phyloP scores from a whole-genome alignment of 2,113 vertebrate species.

The Pipra filicauda region DNA sequence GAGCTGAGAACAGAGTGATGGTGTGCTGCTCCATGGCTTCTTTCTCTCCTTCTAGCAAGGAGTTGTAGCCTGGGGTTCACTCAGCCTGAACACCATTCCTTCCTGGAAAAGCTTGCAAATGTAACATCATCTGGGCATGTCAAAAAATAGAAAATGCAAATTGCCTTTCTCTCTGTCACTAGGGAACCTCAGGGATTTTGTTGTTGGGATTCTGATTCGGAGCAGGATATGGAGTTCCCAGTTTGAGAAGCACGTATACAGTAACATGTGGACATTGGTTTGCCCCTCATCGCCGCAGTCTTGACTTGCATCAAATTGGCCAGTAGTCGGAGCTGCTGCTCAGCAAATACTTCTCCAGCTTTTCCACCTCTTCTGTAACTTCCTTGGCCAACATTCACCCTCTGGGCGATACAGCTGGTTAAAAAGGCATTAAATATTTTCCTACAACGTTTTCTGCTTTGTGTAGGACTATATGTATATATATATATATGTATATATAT shows the following conservation, averaged over 20 bases:
- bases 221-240: background rate
- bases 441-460: background rate
- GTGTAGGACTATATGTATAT: background rate
- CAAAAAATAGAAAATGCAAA: background rate
- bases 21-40: background rate
- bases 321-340: background rate
- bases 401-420: background rate
- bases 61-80: background rate
- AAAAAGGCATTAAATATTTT: background rate
- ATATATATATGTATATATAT: background rate
- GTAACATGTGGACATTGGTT: rapidly evolving
- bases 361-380: background rate
- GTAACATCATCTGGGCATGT: background rate
- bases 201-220: background rate
- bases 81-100: background rate
- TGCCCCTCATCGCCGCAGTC: background rate
- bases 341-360: background rate
- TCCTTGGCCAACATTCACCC: background rate
- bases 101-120: background rate
- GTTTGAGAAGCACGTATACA: background rate
- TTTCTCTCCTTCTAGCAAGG: background rate
- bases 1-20: background rate
- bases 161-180: background rate
- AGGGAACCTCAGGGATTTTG: background rate
- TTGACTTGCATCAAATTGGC: background rate